phyloP scores from a whole-genome alignment of 2,888 invertebrate species.

The Eulithis testata region DNA sequence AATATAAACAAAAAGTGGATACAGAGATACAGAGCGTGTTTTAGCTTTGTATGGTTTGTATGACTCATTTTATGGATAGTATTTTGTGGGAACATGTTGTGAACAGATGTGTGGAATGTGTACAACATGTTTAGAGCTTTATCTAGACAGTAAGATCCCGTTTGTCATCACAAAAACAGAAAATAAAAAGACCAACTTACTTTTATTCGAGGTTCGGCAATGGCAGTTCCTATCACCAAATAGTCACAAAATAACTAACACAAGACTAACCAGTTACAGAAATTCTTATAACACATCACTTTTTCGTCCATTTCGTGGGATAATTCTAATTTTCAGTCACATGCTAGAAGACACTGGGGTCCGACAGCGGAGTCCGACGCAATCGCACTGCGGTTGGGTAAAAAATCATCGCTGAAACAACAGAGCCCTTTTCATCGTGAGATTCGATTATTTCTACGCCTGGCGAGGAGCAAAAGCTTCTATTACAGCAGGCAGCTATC shows the following conservation, averaged over 20 bases:
- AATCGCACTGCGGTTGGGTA: conserved; percentile 19
- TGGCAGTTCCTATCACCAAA: conserved; percentile 11
- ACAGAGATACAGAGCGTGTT: conserved; percentile 18
- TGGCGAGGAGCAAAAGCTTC: neutral
- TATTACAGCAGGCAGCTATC: neutral
- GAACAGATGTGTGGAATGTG: conserved; percentile 25
- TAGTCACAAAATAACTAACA: conserved; percentile 16
- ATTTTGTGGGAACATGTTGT: conserved; percentile 19
- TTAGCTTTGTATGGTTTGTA: conserved; percentile 16
- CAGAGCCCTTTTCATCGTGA: conserved; percentile 14
- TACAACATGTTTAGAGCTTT: too few species aligned
- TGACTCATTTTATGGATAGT: conserved; percentile 29
- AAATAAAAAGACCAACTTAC: conserved; percentile 39
- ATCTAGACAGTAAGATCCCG: neutral
- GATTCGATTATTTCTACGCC: neutral
- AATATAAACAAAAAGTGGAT: conserved; percentile 51
- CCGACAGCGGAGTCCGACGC: conserved; percentile 6
- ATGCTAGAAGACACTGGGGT: conserved; percentile 58
- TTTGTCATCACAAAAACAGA: neutral
- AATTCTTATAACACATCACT: conserved; percentile 24
- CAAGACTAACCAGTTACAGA: conserved; percentile 48
- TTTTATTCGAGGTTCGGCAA: conserved; percentile 27
- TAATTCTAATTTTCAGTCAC: conserved; percentile 74
- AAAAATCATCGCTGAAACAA: conserved; percentile 21
- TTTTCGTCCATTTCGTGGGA: conserved; percentile 74